Evolutionary conservation across 1,140 invertebrate species (phyloP).

Genomic region (Cherax destructor): DNA sequence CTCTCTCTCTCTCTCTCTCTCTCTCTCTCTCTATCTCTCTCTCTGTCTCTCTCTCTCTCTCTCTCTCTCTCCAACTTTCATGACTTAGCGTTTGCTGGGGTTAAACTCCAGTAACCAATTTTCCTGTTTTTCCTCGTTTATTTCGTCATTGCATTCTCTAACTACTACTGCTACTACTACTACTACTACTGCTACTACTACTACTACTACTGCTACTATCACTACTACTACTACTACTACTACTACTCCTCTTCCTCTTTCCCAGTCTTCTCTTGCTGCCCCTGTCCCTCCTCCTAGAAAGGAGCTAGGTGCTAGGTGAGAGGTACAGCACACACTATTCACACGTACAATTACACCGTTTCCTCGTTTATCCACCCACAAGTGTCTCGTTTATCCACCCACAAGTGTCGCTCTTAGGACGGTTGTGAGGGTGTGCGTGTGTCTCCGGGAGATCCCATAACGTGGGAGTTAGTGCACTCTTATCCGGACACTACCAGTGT

Average conservation of each 20-base stretch:
- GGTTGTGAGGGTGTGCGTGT: slow-evolving; percentile 12
- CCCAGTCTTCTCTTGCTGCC: background rate
- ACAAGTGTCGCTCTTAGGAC: slow-evolving; percentile 30
- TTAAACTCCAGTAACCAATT: background rate
- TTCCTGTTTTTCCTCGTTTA: no score
- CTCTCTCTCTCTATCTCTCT: no score
- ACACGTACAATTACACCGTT: slow-evolving; percentile 37
- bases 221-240: background rate
- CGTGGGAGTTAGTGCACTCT: slow-evolving; percentile 19
- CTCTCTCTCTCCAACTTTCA: no score
- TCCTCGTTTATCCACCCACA: slow-evolving; percentile 28
- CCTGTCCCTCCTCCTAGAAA: background rate
- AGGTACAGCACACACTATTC: background rate
- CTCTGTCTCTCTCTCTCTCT: no score
- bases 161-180: no score
- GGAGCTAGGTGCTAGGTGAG: no score
- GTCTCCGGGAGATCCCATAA: background rate
- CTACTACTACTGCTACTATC: no score
- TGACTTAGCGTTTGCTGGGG: background rate
- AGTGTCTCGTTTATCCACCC: slow-evolving; percentile 20
- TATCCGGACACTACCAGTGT: background rate
- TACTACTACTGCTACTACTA: no score
- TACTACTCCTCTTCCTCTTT: no score
- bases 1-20: no score
- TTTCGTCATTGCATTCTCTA: background rate